phyloP scores from a whole-genome alignment of 2,797 vertebrate genomes.

The Stomatorhinus walkeri region DNA sequence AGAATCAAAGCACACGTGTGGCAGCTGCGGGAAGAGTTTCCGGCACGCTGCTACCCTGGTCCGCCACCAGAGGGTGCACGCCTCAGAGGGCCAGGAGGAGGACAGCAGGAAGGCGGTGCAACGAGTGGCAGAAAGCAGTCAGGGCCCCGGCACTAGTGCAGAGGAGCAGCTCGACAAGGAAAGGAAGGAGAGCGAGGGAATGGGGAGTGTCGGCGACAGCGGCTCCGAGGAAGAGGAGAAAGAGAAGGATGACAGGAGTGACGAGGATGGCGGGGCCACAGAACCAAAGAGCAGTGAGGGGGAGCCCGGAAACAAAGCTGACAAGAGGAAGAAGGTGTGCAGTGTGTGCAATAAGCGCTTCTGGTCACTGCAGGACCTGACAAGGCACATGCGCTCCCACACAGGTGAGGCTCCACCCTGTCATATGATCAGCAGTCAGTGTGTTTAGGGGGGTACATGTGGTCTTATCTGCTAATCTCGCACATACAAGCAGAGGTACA shows the following conservation, averaged over 20 bases:
- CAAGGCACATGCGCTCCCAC: slow-evolving; percentile 92
- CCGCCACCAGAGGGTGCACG: slow-evolving; percentile 82
- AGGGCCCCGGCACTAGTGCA: slow-evolving; percentile 27
- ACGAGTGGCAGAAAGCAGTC: slow-evolving; percentile 37
- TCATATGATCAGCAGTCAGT: neutral
- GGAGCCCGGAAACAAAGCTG: slow-evolving; percentile 66
- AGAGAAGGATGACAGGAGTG: slow-evolving; percentile 67
- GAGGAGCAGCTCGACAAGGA: slow-evolving; percentile 47
- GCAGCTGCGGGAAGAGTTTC: slow-evolving; percentile 83
- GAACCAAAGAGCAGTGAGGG: slow-evolving; percentile 74
- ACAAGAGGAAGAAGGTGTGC: slow-evolving; percentile 97
- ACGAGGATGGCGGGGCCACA: slow-evolving; percentile 60
- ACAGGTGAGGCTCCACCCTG: slow-evolving; percentile 64
- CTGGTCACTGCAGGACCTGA: slow-evolving; percentile 97
- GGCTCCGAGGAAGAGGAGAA: slow-evolving; percentile 51
- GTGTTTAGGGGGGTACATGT: neutral
- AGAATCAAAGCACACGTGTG: slow-evolving; percentile 75
- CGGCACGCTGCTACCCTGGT: slow-evolving; percentile 81
- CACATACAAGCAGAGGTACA: neutral
- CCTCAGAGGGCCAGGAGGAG: slow-evolving; percentile 52
- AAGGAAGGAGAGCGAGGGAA: slow-evolving; percentile 52
- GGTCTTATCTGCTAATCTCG: neutral
- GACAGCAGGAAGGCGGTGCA: slow-evolving; percentile 37
- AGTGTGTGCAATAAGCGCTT: slow-evolving; percentile 88
- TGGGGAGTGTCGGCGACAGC: slow-evolving; percentile 59